Conservation (phyloP, 2,888 invertebrate species). For the Drosophila macrothrix region DNA sequence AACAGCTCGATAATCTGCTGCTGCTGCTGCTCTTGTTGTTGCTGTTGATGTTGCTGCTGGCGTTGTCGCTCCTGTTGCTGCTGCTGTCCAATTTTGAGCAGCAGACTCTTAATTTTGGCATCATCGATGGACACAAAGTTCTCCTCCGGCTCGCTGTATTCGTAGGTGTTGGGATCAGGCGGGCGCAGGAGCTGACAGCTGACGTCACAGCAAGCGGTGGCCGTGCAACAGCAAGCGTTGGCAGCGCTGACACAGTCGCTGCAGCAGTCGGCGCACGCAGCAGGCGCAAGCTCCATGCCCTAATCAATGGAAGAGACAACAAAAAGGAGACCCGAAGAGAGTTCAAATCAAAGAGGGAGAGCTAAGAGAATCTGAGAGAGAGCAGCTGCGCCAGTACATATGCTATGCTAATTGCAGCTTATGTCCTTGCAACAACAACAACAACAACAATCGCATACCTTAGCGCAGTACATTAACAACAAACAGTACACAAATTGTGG, state of each 20-base stretch:
- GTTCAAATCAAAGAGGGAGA: not conserved
- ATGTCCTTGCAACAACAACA: conserved; percentile 37
- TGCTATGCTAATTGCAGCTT: conserved; percentile 49
- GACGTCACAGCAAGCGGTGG: conserved; percentile 58
- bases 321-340: conserved; percentile 1
- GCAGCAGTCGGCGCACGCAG: conserved; percentile 64
- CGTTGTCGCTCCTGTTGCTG: conserved; percentile 58
- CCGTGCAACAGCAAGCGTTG: conserved; percentile 50
- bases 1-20: conserved; percentile 72
- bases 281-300: conserved; percentile 58
- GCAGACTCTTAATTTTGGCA: conserved; percentile 81
- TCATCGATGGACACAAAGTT: conserved; percentile 85
- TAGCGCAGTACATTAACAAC: conserved; percentile 34
- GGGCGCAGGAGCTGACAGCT: conserved; percentile 51
- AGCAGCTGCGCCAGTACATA: conserved; percentile 52
- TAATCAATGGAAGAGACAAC: conserved; percentile 14
- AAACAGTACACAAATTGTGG: conserved; percentile 19
- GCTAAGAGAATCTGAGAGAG: not conserved
- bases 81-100: conserved; percentile 78
- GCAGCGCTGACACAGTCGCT: conserved; percentile 46
- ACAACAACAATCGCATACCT: conserved; percentile 33
- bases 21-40: conserved; percentile 16
- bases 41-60: conserved; percentile 20
- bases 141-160: conserved; percentile 82
- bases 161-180: conserved; percentile 61